Percentiles rank a stretch among this genome's conserved stretches.
Conservation (phyloP, 1,140 invertebrate genomes). For the Augochlora pura region DNA sequence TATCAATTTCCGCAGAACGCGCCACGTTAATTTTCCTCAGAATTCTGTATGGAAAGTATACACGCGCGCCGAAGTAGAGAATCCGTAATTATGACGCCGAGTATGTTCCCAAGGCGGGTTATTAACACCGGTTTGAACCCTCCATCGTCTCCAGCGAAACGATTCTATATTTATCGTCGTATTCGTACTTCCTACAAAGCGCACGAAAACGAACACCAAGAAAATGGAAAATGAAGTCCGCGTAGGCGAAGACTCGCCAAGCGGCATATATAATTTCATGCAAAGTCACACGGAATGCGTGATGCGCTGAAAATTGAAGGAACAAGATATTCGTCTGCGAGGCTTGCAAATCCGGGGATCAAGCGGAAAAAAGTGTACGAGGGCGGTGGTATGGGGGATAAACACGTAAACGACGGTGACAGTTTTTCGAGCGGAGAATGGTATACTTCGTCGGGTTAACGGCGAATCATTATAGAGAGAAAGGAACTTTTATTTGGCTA, state of each 20-base stretch:
- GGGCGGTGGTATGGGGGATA: neutral
- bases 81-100: no score
- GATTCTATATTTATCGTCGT: neutral
- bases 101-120: neutral
- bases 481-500: no score
- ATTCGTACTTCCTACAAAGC: neutral
- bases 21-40: no score
- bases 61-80: no score
- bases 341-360: neutral
- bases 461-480: no score
- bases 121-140: neutral
- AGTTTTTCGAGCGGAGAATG: no score
- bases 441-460: no score
- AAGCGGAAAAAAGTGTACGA: neutral
- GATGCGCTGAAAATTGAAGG: neutral
- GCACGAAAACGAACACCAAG: neutral
- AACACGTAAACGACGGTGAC: neutral
- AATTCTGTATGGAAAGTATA: no score
- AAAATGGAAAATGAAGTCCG: neutral
- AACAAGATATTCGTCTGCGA: neutral
- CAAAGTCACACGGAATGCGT: conserved; percentile 5
- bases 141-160: neutral
- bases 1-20: no score
- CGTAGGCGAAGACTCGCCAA: neutral
- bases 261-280: conserved; percentile 25